These are phyloP conservation scores for Noctuana brunneofusca DNA, from an alignment of 2,888 invertebrate species.

Conservation along the genomic window DNA sequence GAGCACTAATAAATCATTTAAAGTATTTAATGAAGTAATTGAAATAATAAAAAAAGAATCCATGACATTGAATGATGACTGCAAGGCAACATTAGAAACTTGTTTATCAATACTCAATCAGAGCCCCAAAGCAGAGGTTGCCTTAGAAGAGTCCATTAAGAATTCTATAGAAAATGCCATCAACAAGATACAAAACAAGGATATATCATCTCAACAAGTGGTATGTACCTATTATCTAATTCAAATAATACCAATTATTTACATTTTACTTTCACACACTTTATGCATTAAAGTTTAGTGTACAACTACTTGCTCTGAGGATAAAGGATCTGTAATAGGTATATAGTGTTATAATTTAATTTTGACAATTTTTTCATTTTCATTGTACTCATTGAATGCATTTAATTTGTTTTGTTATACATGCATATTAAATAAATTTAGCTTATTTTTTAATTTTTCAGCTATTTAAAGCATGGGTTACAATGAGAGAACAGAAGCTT, in stretches of 20 bases:
- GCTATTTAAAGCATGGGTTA: conserved; percentile 84
- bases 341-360: too few relatives aligned
- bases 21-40: conserved; percentile 60
- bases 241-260: too few relatives aligned
- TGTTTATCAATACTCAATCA: conserved; percentile 52
- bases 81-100: conserved; percentile 49
- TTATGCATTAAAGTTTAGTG: too few relatives aligned
- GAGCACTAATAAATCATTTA: conserved; percentile 50
- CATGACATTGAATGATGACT: conserved; percentile 45
- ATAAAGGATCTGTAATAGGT: too few relatives aligned
- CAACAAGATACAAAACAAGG: conserved; percentile 78
- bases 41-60: conserved; percentile 55
- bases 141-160: conserved; percentile 75
- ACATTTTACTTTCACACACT: too few relatives aligned
- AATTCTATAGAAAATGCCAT: conserved; percentile 80
- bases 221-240: conserved; percentile 48
- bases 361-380: too few relatives aligned
- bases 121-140: conserved; percentile 46
- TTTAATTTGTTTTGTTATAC: background rate
- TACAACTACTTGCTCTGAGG: too few relatives aligned
- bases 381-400: too few relatives aligned
- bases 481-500: conserved; percentile 80
- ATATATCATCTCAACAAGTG: conserved; percentile 83
- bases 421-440: background rate
- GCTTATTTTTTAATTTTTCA: conserved; percentile 49